Evolutionary conservation across 2,113 vertebrate genomes (phyloP), one percentile per base, ranked within the genome.

Genomic region (Gallinago undulata): DNA sequence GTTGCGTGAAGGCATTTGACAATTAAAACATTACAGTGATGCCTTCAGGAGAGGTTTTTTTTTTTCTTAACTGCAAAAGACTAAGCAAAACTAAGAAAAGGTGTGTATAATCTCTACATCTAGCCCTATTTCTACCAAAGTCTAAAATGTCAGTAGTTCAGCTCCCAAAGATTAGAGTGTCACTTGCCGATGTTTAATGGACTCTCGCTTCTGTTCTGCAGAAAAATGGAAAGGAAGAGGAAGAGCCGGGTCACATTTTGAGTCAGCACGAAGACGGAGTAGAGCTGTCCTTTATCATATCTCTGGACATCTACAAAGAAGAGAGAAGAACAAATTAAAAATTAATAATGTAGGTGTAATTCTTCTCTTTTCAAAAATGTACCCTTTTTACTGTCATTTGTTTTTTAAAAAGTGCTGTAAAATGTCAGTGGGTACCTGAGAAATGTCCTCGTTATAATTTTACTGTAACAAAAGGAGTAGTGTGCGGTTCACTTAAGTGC

Each of bases 301-400:
- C 97, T 99, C 99, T 56, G 99, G 99, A 92, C 99, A 99, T 96
- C 98, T 99, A 86, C 99, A 99, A 98, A 99, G 98, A 98, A 98
- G 98, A 97, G 98, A 99, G 95, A 99, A 98, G 97, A 99, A 99
- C 98, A 99, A 99, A 97, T 97, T 99, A 97, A 99, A 99, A 98
- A 98, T 99, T 97, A 99, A 99, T 97, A 99, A 99, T 96, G 99
- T 99, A 98, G 93, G 98, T 98, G 51, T 77, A 55, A 80, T 83
- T 56, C 7, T 64, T 55, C 8, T 60, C 22, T 59, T 66, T 79
- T 67, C 48, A 9, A 48, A 82, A 75, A 28, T 50, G 0, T 47
- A 43, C 17, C 70, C 63, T 89, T 86, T 82, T 7, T 24, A 64
- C 28, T 86, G 50, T 73, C 19, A 31, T 43, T 25, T 48, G 94